Evolutionary conservation across 2,888 invertebrate genomes (phyloP).

Genomic region (Cantharis nigra): DNA sequence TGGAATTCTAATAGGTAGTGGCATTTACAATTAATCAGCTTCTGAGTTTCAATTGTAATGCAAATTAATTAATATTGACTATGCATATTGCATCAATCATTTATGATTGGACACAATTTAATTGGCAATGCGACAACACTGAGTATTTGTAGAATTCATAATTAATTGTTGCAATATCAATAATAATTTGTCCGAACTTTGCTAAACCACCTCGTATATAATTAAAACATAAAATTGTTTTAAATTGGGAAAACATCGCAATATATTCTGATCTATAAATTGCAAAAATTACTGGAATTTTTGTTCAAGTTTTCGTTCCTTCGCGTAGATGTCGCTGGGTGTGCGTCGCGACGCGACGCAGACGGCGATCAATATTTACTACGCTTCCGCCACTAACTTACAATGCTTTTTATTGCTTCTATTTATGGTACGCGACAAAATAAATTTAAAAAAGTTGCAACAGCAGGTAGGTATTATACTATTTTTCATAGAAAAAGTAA

Average conservation of each 20-base stretch:
- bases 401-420: neutral
- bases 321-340: conserved; percentile 2
- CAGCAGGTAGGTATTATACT: neutral
- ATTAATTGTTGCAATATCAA: neutral
- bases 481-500: neutral
- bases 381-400: conserved; percentile 8
- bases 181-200: neutral
- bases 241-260: neutral
- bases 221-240: no score
- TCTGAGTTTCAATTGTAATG: neutral
- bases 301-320: neutral
- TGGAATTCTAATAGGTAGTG: neutral
- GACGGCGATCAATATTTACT: conserved; percentile 7
- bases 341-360: conserved; percentile 5
- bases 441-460: neutral
- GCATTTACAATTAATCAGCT: neutral
- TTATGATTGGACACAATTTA: neutral
- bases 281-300: neutral
- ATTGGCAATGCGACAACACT: neutral
- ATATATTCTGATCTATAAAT: neutral
- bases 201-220: neutral
- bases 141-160: neutral
- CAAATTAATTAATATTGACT: neutral
- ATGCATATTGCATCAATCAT: neutral
- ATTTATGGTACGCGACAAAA: neutral